Base-by-base conservation (phyloP, 2,888 invertebrate genomes). In the Diadromus collaris region DNA sequence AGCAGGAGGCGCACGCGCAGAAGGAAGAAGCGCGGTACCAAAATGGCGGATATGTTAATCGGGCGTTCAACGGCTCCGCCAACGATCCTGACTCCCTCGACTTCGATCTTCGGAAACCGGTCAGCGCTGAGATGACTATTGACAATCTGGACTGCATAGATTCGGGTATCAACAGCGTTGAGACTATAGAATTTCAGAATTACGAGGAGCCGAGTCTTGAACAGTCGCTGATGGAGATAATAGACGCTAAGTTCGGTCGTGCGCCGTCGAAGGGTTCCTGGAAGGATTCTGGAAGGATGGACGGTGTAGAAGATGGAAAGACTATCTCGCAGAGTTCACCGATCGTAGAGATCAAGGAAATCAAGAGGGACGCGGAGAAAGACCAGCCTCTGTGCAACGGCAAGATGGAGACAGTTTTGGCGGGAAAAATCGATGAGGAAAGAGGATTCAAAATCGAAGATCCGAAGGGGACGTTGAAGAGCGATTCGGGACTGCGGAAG, bases 121-220 rank as follows among this genome's bases (percentile, higher is more conserved):
- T 82, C n/a, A 73, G 60, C 54, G 77, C 78, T 51, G 82, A 82
- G 29, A 81, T 80, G 0, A 69, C 80, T 4, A 41, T 87, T 9
- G 89, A 89, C 46, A 85, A 87, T 46, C 68, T 85, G 24, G 90
- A 90, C 70, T 89, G 87, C 73, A 84, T 86, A 2, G 90, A 90
- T 79, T 91, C 90, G 10, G 90, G 90, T 3, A 90, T 91, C 76
- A 90, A 91, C 48, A 90, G 90, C 77, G 90, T 91, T 3, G 90
- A 90, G 76, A 90, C 90, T n/a, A 85, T 90, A 9, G 90, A 90
- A 75, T 86, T 90, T 70, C 89, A 89, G 71, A 83, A 84, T 7
- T 89, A 88, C 27, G 86, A 88, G 61, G 89, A 89, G 68, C 88
- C 86, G 0, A 90, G 89, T 71, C 83, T 90, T 13, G 90, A 91